Evolutionary conservation across 2,888 invertebrate genomes (phyloP).

Genomic region (Diarsia rubi): DNA sequence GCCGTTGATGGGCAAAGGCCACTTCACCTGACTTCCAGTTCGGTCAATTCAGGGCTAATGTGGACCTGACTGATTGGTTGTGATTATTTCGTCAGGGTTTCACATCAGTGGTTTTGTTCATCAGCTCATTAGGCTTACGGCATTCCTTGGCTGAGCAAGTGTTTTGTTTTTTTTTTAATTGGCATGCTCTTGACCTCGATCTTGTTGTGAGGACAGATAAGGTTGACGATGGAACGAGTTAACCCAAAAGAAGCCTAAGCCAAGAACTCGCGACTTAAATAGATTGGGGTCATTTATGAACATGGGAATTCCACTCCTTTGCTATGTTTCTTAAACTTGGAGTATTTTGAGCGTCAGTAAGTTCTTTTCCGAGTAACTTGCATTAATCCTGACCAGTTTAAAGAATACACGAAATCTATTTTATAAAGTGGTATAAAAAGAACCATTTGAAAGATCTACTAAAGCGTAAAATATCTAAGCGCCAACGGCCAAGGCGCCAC

Average conservation of each 20-base stretch:
- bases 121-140: neutral
- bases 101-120: too few species aligned
- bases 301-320: too few species aligned
- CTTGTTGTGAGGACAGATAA: too few species aligned
- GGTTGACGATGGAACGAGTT: too few species aligned
- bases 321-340: neutral
- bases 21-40: neutral
- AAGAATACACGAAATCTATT: neutral
- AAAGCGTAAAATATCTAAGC: conserved; percentile 12
- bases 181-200: too few species aligned
- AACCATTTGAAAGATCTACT: neutral
- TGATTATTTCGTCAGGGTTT: neutral
- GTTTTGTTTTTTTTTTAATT: too few species aligned
- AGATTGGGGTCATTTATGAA: too few species aligned
- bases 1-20: neutral
- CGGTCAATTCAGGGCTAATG: neutral
- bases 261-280: too few species aligned
- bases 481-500: conserved; percentile 39
- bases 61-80: neutral
- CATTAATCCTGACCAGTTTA: neutral
- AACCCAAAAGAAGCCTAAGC: too few species aligned
- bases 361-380: neutral
- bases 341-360: neutral
- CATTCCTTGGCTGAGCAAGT: neutral
- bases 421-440: neutral